Evolutionary conservation across 2,113 vertebrate species (phyloP).

Genomic region (Apodemus sylvaticus): DNA sequence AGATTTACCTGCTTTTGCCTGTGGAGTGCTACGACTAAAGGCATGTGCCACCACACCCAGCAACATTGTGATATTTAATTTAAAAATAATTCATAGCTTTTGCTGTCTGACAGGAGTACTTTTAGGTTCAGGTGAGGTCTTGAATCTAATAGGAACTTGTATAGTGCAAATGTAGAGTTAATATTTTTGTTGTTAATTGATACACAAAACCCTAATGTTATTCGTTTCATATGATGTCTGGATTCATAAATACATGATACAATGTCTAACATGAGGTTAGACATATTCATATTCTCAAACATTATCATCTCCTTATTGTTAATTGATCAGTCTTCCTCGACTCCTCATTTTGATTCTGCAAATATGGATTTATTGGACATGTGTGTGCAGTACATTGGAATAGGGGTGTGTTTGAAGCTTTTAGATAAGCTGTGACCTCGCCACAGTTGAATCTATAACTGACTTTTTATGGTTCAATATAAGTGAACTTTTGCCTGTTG

Average conservation of each 20-base stretch:
- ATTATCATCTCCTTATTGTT: neutral
- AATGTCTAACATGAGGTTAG: neutral
- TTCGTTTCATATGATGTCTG: neutral
- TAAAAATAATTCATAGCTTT: neutral
- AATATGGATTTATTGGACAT: neutral
- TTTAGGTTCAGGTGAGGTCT: neutral
- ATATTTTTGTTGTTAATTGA: neutral
- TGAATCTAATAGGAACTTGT: neutral
- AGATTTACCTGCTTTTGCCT: neutral
- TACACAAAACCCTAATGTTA: neutral
- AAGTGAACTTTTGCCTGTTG: neutral
- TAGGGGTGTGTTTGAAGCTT: neutral
- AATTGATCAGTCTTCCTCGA: neutral
- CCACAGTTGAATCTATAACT: neutral
- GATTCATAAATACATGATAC: neutral
- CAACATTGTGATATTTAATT: conserved; percentile 25
- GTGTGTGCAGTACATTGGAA: neutral
- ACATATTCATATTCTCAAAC: neutral
- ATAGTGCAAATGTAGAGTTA: neutral
- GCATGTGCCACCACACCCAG: neutral
- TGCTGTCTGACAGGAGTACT: neutral
- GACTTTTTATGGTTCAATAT: neutral
- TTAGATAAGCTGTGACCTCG: neutral
- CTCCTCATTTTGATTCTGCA: neutral
- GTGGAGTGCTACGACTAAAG: neutral